Base-by-base conservation (phyloP, 2,113 vertebrate species). In the Gopherus evgoodei region DNA sequence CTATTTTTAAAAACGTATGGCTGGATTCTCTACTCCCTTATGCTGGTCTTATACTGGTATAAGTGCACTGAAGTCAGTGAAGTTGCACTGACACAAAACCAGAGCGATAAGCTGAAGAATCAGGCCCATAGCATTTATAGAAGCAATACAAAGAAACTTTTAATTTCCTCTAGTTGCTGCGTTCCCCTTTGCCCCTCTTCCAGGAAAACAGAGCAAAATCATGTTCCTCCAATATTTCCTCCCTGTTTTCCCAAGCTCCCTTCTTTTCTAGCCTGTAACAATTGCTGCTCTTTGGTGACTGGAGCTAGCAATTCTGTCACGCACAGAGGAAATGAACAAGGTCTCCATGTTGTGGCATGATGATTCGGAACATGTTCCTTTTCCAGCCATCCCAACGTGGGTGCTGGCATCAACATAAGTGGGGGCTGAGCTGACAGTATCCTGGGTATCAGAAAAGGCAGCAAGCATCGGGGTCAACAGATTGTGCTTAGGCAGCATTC, bases 141-240 rank as follows among this genome's bases (percentile, higher is more conserved):
- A 93, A 93, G 84, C 8, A 92, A 47, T 47, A 79, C 76, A 90
- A 93, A 69, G 29, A 65, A 91, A 11, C 90, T 87, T 91, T 78
- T 25, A 90, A 11, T 27, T 78, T 91, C 96, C 84, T 54, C 79
- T 82, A 81, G 7, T 83, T 94, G 14, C 72, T 35, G 87, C 95
- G 87, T 89, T 89, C 65, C 95, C 94, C 81, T 90, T 56, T n/a
- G 86, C 25, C 42, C 89, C 86, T 50, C 49, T 94, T 44, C 50
- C 44, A 90, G 44, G 47, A 93, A 93, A 96, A 82, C 42, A 96
- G 83, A 94, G 49, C 17, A 94, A 93, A 95, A 93, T 93, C 80
- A 90, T 86, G 93, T 90, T 84, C 84, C 44, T 89, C 90, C 56
- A 44, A 62, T 86, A 82, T 94, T 93, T 95, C 25, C 91, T 49